Evolutionary conservation across 2,888 invertebrate genomes (phyloP).

Genomic region (Herminia tarsipennalis): DNA sequence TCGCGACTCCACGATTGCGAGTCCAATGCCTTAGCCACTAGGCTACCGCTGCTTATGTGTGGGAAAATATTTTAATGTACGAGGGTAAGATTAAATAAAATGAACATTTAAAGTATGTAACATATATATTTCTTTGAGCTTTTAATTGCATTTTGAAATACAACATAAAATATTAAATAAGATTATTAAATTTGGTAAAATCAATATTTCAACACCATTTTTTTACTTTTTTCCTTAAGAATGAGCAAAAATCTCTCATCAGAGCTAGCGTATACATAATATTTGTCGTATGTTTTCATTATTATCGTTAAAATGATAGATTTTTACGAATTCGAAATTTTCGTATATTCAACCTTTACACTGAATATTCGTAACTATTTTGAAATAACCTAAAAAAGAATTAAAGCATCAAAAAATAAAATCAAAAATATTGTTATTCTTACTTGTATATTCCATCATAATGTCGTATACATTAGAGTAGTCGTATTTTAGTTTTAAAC

Average conservation of each 20-base stretch:
- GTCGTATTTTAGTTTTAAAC: constrained; percentile 18
- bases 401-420: constrained; percentile 39
- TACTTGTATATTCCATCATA: constrained; percentile 37
- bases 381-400: constrained; percentile 21
- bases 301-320: constrained; percentile 87
- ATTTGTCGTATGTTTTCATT: constrained; percentile 86
- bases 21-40: no score
- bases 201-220: constrained; percentile 87
- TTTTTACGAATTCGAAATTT: constrained; percentile 73
- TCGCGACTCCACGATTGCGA: no score
- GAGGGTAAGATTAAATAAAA: constrained; percentile 67
- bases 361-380: constrained; percentile 50
- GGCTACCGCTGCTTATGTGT: no score
- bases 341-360: constrained; percentile 58
- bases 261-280: constrained; percentile 92
- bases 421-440: constrained; percentile 33
- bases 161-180: constrained; percentile 94
- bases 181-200: constrained; percentile 91
- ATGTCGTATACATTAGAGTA: constrained; percentile 42
- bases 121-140: constrained; percentile 95
- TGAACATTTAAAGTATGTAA: constrained; percentile 88
- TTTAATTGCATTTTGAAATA: constrained; percentile 94
- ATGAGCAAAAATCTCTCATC: constrained; percentile 88
- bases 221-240: constrained; percentile 78
- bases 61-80: neutral